These are phyloP conservation scores for Muscicapa comitata DNA, from an alignment of 2,797 vertebrate genomes.

Conservation along the genomic window DNA sequence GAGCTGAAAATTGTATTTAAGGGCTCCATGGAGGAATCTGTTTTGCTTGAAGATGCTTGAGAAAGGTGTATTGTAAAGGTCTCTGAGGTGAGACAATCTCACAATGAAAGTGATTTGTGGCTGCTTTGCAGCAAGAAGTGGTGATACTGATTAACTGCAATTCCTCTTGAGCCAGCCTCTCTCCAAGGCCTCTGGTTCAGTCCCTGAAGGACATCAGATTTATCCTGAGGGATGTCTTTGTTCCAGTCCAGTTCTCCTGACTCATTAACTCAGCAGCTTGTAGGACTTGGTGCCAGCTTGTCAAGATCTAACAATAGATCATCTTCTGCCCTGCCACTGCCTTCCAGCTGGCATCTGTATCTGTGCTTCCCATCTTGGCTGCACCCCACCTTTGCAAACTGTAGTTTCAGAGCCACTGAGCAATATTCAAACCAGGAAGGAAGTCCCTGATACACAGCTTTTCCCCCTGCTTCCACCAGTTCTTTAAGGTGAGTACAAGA, in stretches of 20 bases:
- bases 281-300: background rate
- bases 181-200: background rate
- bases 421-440: background rate
- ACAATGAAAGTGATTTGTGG: background rate
- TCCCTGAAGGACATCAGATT: background rate
- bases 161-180: background rate
- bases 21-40: background rate
- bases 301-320: background rate
- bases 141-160: background rate
- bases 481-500: background rate
- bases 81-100: background rate
- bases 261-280: background rate
- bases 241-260: background rate
- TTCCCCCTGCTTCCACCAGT: background rate
- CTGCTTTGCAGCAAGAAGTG: background rate
- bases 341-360: background rate
- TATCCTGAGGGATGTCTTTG: background rate
- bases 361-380: background rate
- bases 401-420: background rate
- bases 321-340: background rate
- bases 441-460: background rate
- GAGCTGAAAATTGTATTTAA: background rate
- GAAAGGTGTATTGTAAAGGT: background rate
- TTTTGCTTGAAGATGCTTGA: background rate
- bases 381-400: background rate